Evolutionary conservation across 1,140 invertebrate species (phyloP), one percentile per base, ranked within the genome.

Genomic region (Cotesia typhae): DNA sequence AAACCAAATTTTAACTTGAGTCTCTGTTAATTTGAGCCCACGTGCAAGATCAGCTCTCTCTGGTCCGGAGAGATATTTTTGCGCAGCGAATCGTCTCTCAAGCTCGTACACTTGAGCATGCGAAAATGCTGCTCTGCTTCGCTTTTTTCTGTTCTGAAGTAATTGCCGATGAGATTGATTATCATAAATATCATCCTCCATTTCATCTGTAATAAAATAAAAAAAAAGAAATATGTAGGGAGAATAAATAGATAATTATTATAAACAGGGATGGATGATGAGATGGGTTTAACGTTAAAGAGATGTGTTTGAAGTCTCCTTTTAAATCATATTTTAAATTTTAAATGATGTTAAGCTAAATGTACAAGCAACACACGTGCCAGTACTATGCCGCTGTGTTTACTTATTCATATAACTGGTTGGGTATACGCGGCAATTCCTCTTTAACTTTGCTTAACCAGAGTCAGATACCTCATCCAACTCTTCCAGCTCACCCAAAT

Each of bases 101-200:
- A 99, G 86, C 83, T 98, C 96, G 84, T 96, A 97, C 2, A 95
- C 96, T 87, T 97, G 94, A 36, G 95, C 95, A 84, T 98, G 97
- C 47, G 96, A 97, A 81, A 98, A 99, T 0, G 97, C 96, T 0
- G 97, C 96, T 75, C 96, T 89, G 28, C 96, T 97, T 47, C 96
- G 89, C 83, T 98, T 98, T 88, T 98, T 98, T 60, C 96, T 89
- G n/a, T 86, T 89, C 53, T 84, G 81, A 14, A 83, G 70, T 47
- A 73, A 82, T 37, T 82, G 83, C 0, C 82, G 80, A 72, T 86
- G 84, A n/a, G 75, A 82, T 74, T 85, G 84, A 57, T 77, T 73
- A 70, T 87, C 85, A 75, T 76, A 87, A 14, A 86, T 79, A 36
- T 87, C 85, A 20, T 86, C 85, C 47, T 87, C 86, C 37, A 82